Evolutionary conservation across 2,113 vertebrate species (phyloP).

Genomic region (Lamprotornis superbus): DNA sequence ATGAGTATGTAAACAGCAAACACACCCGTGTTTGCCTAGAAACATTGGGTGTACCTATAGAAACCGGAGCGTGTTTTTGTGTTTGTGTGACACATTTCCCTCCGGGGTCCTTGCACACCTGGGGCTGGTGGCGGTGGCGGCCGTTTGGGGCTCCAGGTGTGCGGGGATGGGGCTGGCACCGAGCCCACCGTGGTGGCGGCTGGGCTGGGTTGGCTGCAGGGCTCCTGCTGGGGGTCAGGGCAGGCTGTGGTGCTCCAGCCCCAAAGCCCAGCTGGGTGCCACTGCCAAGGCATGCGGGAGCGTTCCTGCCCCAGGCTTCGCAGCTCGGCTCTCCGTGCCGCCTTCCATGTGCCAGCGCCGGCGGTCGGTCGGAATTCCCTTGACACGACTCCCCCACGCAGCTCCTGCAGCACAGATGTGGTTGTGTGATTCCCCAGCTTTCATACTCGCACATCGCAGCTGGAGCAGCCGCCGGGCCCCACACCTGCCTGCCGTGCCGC

Average conservation of each 20-base stretch:
- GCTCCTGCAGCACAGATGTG: not conserved
- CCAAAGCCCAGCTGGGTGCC: fast-evolving
- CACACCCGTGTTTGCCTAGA: not conserved
- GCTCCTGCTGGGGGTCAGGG: not conserved
- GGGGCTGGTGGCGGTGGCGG: fast-evolving
- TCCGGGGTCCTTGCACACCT: fast-evolving
- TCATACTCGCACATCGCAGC: fast-evolving
- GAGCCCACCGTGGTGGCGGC: fast-evolving
- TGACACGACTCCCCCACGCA: fast-evolving
- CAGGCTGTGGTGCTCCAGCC: not conserved
- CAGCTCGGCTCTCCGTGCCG: not conserved
- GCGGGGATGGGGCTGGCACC: fast-evolving
- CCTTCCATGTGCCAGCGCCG: fast-evolving
- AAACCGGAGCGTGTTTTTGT: fast-evolving
- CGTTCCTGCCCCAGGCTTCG: fast-evolving
- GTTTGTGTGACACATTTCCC: fast-evolving
- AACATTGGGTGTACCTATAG: fast-evolving
- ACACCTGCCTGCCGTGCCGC: not conserved
- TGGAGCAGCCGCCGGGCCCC: not conserved
- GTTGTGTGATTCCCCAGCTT: not conserved
- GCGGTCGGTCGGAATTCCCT: fast-evolving
- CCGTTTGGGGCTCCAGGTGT: not conserved
- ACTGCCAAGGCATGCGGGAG: fast-evolving
- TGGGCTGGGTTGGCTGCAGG: not conserved
- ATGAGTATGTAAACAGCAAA: not conserved